Evolutionary conservation across 2,113 vertebrate genomes (phyloP), one percentile per base, ranked within the genome.

Genomic region (Lycaon pictus): DNA sequence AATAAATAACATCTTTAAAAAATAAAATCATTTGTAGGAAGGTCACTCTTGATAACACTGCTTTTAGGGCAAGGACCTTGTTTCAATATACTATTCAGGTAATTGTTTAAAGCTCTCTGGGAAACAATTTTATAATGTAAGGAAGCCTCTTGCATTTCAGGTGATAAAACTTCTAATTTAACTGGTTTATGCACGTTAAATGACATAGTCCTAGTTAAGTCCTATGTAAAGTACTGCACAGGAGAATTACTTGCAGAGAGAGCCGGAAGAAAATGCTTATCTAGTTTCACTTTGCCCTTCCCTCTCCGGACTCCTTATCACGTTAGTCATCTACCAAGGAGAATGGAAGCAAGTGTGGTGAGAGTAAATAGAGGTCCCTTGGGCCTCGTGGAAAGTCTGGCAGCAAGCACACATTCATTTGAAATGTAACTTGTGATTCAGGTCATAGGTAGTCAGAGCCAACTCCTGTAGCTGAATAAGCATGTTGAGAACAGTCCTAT

Each of bases 41-140:
- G 6, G 76, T 25, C 32, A 53, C 16, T 88, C 17, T 82, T 62
- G 35, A 53, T 63, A 35, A 76, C 25, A 69, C 51, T 87, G 43
- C 81, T 84, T 88, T 91, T 62, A 80, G 67, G 32, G 55, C 8
- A 32, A 65, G 37, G 29, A 23, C 11, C 62, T 92, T 91, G 65
- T 79, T 96, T 93, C n/a, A 48, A 67, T 65, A 72, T 43, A 84
- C 9, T 53, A 76, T 22, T 32, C 58, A 15, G 60, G 63, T 29
- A 23, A 19, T 48, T 84, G 53, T 65, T n/a, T 0, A 76, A 84
- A 65, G 67, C 56, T 72, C 32, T 92, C 84, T 63, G 55, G 35
- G 51, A 92, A 98, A 56, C 20, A 35, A 43, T 51, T 79, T 82
- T 74, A n/a, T 72, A 80, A 93, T 85, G 19, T 84, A 20, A 88